Percentiles rank a stretch among this genome's conserved stretches.
Conservation (phyloP, 2,113 vertebrate genomes). For the Siniperca knerii region DNA sequence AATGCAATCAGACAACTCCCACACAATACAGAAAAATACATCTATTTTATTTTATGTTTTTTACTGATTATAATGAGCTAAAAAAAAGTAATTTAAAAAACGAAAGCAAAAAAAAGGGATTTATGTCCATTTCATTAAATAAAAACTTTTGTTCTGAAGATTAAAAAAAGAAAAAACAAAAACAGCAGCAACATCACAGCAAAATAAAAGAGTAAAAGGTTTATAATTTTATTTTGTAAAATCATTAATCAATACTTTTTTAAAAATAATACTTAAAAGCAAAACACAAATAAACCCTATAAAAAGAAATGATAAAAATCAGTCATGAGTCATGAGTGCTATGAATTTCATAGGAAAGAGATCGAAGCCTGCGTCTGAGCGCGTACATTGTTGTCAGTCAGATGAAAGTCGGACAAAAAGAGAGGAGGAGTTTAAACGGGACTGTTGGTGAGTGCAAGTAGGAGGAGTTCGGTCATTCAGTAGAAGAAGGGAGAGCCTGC, state of each 20-base stretch:
- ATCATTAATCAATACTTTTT: neutral
- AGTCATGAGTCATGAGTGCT: neutral
- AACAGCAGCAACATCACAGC: neutral
- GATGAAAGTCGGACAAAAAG: slow-evolving; percentile 39
- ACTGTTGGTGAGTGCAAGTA: slow-evolving; percentile 57
- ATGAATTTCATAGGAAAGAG: neutral
- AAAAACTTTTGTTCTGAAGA: neutral
- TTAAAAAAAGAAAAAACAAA: too few relatives aligned
- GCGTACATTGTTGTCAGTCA: slow-evolving; percentile 48
- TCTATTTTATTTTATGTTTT: neutral
- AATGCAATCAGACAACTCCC: neutral
- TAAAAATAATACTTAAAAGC: neutral
- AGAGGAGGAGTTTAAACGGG: slow-evolving; percentile 40
- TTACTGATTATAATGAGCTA: neutral
- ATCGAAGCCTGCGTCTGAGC: slow-evolving; percentile 28
- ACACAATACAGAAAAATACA: neutral
- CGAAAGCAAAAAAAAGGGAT: neutral
- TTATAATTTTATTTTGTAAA: neutral
- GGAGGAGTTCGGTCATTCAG: slow-evolving; percentile 76
- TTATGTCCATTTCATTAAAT: neutral
- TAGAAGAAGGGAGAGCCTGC: slow-evolving; percentile 55
- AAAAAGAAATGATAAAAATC: neutral
- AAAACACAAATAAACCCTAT: neutral
- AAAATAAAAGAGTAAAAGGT: neutral
- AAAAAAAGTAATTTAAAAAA: neutral